These are phyloP conservation scores for Drosophila rellima DNA, from an alignment of 2,888 invertebrate species.

Conservation along the genomic window DNA sequence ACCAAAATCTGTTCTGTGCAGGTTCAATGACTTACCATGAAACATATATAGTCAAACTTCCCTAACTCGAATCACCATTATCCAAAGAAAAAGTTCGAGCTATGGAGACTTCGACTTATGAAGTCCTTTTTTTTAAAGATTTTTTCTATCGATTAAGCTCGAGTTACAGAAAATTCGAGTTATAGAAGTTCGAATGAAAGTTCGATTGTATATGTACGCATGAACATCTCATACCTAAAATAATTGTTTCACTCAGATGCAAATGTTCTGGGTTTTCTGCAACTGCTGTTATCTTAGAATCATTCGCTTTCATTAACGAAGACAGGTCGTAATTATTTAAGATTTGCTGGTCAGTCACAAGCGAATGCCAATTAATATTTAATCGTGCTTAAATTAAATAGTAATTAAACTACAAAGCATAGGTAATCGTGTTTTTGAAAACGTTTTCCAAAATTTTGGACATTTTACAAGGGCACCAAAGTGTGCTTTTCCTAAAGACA, in stretches of 20 bases:
- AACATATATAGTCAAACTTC: too few species aligned
- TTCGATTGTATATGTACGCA: too few species aligned
- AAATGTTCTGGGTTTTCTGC: background rate
- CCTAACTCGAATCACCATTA: too few species aligned
- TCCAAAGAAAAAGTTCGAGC: too few species aligned
- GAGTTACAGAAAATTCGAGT: too few species aligned
- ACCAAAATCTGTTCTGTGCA: too few species aligned
- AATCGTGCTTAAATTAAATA: slow-evolving; percentile 58
- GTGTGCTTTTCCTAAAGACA: slow-evolving; percentile 24
- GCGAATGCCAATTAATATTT: slow-evolving; percentile 31
- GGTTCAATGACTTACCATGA: too few species aligned
- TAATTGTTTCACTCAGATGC: background rate
- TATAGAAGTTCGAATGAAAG: too few species aligned
- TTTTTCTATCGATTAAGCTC: too few species aligned
- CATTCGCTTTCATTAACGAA: background rate
- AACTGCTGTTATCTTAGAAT: background rate
- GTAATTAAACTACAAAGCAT: slow-evolving; percentile 51
- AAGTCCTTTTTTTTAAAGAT: too few species aligned
- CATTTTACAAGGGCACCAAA: slow-evolving; percentile 48
- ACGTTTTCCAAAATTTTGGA: slow-evolving; percentile 58
- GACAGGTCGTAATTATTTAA: background rate
- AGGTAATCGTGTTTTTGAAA: slow-evolving; percentile 61
- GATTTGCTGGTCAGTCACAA: background rate
- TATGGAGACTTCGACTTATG: too few species aligned
- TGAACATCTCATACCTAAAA: background rate